These are phyloP conservation scores for Paragorgia papillata DNA, from an alignment of 92 coral and sea anemone genomes.

Conservation along the genomic window DNA sequence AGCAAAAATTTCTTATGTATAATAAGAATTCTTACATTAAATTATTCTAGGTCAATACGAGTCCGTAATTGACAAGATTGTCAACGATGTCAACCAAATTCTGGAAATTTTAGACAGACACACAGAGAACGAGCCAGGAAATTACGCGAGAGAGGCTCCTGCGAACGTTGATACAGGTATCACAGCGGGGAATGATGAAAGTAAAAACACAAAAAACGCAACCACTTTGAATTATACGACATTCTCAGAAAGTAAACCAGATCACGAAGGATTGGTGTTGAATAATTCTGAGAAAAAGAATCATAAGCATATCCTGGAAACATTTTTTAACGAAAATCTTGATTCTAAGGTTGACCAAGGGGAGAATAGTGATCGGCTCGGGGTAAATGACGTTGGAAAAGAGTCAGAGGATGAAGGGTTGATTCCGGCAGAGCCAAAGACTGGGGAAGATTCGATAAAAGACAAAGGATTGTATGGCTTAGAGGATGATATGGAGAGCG, in stretches of 20 bases:
- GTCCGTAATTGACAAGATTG: slow-evolving; percentile 17
- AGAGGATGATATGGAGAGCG: slow-evolving; percentile 36
- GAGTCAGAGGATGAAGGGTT: not conserved
- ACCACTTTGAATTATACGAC: not conserved
- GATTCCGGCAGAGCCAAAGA: not conserved
- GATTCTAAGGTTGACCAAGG: not conserved
- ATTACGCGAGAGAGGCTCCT: not conserved
- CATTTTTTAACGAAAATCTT: not conserved
- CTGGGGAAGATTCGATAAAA: not conserved
- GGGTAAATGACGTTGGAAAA: not conserved
- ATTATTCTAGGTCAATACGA: slow-evolving; percentile 6
- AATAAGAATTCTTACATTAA: not conserved
- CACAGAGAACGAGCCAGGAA: not conserved
- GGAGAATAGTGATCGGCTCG: not conserved
- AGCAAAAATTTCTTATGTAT: too few species aligned
- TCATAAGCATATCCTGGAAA: slow-evolving; percentile 6
- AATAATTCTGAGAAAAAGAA: not conserved
- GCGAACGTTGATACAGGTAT: not conserved
- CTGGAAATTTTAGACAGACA: slow-evolving; percentile 27
- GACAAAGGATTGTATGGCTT: slow-evolving; percentile 23
- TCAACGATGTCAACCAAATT: slow-evolving; percentile 33
- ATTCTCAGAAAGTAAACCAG: not conserved
- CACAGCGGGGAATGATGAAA: not conserved
- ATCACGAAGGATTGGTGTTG: not conserved
- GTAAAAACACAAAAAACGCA: not conserved